Evolutionary conservation across 1,140 invertebrate genomes (phyloP).

Genomic region (Drosophila jambulina): DNA sequence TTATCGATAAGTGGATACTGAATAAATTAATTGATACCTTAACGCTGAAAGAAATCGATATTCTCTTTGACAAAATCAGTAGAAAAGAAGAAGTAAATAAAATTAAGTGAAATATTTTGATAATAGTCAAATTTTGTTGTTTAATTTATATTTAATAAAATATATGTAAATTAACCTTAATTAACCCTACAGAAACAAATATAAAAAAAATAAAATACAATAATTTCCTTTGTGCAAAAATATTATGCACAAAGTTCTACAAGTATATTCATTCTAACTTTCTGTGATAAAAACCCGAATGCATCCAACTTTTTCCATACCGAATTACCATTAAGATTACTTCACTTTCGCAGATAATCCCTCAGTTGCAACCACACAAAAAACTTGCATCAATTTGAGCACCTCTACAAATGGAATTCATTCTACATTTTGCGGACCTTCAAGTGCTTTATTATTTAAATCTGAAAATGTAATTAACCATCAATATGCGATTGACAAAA

Average conservation of each 20-base stretch:
- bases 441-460: slow-evolving; percentile 40
- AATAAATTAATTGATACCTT: no score
- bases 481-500: slow-evolving; percentile 50
- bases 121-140: no score
- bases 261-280: slow-evolving; percentile 2
- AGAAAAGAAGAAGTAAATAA: no score
- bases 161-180: no score
- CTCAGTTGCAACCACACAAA: slow-evolving; percentile 17
- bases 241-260: neutral
- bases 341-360: slow-evolving; percentile 38
- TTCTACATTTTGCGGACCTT: slow-evolving; percentile 9
- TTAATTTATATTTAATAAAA: neutral
- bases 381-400: slow-evolving; percentile 51
- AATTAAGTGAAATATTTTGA: no score
- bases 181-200: neutral
- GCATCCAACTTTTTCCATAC: neutral
- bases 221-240: neutral
- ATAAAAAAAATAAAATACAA: neutral
- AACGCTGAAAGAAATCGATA: no score
- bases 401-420: slow-evolving; percentile 14
- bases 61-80: no score
- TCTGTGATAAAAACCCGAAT: neutral
- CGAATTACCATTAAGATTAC: slow-evolving; percentile 8
- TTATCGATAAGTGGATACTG: no score
- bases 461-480: slow-evolving; percentile 54